These are phyloP conservation scores for Labrus mixtus DNA, from an alignment of 2,113 vertebrate genomes.

Conservation along the genomic window DNA sequence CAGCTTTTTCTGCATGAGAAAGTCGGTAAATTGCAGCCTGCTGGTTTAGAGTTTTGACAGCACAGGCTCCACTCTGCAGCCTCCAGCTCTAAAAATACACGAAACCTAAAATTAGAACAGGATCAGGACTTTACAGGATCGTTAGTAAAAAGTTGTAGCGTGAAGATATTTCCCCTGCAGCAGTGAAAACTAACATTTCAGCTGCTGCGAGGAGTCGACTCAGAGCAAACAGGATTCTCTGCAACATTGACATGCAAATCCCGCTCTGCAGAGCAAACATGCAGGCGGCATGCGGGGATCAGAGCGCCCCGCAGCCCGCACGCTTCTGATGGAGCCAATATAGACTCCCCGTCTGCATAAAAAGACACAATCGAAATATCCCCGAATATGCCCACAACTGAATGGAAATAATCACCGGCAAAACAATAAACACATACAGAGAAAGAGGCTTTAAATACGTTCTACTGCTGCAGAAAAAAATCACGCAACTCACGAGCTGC, in stretches of 20 bases:
- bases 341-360: slow-evolving; percentile 63
- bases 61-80: not conserved
- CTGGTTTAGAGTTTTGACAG: not conserved
- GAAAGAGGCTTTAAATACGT: not conserved
- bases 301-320: slow-evolving; percentile 41
- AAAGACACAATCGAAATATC: not conserved
- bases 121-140: not conserved
- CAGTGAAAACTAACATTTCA: slow-evolving; percentile 7
- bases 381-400: not conserved
- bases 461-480: too few species aligned
- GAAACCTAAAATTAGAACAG: not conserved
- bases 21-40: not conserved
- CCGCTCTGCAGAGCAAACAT: slow-evolving; percentile 70
- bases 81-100: not conserved
- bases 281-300: slow-evolving; percentile 64
- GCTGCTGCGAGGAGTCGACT: not conserved
- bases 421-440: not conserved
- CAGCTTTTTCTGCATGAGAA: not conserved
- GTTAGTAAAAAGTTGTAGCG: not conserved
- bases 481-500: too few species aligned
- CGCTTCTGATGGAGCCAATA: slow-evolving; percentile 63
- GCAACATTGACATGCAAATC: slow-evolving; percentile 76
- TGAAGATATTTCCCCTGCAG: not conserved
- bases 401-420: too few species aligned
- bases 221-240: slow-evolving; percentile 58